phyloP scores from a whole-genome alignment of 2,888 invertebrate genomes.

The Pogonocherus hispidulus region DNA sequence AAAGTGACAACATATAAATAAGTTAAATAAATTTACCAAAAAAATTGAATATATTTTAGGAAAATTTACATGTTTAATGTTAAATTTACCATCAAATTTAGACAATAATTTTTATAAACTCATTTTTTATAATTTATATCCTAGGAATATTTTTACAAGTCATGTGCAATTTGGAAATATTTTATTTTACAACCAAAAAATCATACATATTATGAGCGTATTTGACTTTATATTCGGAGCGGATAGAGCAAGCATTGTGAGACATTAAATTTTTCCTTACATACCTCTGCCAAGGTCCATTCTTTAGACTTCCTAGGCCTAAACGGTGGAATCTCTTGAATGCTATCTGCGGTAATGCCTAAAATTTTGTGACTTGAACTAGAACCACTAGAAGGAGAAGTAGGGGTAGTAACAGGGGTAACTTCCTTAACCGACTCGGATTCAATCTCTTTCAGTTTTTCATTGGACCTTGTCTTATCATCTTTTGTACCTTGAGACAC shows the following conservation, averaged over 20 bases:
- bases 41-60: too few relatives aligned
- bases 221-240: too few relatives aligned
- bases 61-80: too few relatives aligned
- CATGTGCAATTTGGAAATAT: too few relatives aligned
- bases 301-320: slow-evolving; percentile 73
- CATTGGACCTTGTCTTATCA: slow-evolving; percentile 45
- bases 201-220: too few relatives aligned
- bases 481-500: slow-evolving; percentile 49
- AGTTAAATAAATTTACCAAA: not conserved
- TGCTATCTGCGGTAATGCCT: slow-evolving; percentile 65
- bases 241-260: too few relatives aligned
- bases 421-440: slow-evolving; percentile 39
- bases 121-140: not conserved
- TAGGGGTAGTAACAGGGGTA: slow-evolving; percentile 67
- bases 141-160: too few relatives aligned
- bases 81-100: not conserved
- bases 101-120: not conserved
- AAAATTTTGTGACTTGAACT: slow-evolving; percentile 55
- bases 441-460: slow-evolving; percentile 54
- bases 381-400: slow-evolving; percentile 68
- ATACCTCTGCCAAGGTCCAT: slow-evolving; percentile 66
- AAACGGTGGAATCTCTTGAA: slow-evolving; percentile 72
- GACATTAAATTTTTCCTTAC: too few relatives aligned
- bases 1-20: slow-evolving; percentile 20
- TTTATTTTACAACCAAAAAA: too few relatives aligned